A percentile compares a stretch with the other conserved stretches of the same genome.
Evolutionary conservation across 2,797 vertebrate species (phyloP).

Genomic region (Helicolenus hilgendorfi): DNA sequence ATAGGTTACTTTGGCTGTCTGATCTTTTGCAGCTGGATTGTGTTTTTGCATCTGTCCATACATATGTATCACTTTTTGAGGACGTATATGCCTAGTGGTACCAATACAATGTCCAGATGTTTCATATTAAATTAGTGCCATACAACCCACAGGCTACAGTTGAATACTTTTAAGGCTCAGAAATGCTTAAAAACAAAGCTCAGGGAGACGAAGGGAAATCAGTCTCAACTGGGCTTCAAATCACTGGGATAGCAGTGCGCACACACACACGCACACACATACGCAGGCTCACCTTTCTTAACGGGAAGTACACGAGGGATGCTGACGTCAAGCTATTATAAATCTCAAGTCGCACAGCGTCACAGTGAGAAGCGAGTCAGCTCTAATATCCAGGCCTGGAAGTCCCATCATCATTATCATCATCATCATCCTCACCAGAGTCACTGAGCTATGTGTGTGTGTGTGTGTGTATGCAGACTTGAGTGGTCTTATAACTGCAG

Average conservation of each 20-base stretch:
- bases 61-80: neutral
- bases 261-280: slow-evolving; percentile 2
- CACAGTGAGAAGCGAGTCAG: slow-evolving; percentile 51
- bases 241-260: slow-evolving; percentile 8
- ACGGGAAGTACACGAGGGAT: slow-evolving; percentile 45
- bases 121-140: slow-evolving; percentile 33
- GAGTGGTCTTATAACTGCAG: neutral
- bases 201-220: neutral
- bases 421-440: slow-evolving; percentile 53
- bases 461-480: neutral
- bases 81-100: neutral
- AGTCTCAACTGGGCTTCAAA: slow-evolving; percentile 19
- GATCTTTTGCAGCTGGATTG: neutral
- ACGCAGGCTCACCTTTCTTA: slow-evolving; percentile 56
- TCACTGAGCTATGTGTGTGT: slow-evolving; percentile 3
- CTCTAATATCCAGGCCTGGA: slow-evolving; percentile 73
- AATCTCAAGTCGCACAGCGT: slow-evolving; percentile 64
- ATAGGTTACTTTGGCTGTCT: neutral
- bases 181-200: slow-evolving; percentile 14
- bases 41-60: slow-evolving; percentile 6
- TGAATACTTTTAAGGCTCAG: slow-evolving; percentile 10
- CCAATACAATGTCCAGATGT: slow-evolving; percentile 33
- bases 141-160: neutral
- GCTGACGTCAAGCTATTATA: slow-evolving; percentile 72
- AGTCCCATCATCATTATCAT: slow-evolving; percentile 77